Conservation (phyloP, 2,797 vertebrate species). For the Mallotus villosus region DNA sequence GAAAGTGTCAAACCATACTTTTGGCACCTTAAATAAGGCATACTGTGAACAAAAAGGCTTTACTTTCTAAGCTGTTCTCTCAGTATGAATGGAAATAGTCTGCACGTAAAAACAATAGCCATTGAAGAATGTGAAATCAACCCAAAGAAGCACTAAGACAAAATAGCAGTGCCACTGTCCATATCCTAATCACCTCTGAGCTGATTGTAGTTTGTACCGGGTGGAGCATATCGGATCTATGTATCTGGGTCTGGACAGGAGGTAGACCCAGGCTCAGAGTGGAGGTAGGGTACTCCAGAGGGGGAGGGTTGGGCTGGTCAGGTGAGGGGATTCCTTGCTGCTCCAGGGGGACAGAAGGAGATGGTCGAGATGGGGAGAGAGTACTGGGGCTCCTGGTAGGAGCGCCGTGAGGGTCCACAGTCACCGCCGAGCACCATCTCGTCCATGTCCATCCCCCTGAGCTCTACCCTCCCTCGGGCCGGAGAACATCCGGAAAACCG, state of each 20-base stretch:
- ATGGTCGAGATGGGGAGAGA: slow-evolving; percentile 57
- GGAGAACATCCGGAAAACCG: slow-evolving; percentile 57
- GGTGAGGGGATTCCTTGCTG: slow-evolving; percentile 12
- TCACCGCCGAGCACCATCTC: slow-evolving; percentile 41
- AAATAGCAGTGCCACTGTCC: background rate
- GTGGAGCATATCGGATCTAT: background rate
- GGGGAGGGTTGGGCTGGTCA: slow-evolving; percentile 16
- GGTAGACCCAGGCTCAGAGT: background rate
- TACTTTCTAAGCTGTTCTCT: too few species aligned
- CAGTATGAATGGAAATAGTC: too few species aligned
- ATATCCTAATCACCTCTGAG: too few species aligned
- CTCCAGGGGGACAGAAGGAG: slow-evolving; percentile 41
- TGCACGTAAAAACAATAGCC: too few species aligned
- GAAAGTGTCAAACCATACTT: background rate
- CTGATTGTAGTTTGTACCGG: background rate
- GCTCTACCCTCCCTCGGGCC: slow-evolving; percentile 39
- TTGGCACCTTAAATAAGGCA: too few species aligned
- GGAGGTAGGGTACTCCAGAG: background rate
- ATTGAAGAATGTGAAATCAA: too few species aligned
- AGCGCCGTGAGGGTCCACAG: background rate
- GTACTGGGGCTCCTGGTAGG: slow-evolving; percentile 43
- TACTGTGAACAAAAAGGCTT: too few species aligned
- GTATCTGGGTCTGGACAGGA: background rate
- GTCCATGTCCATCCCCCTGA: slow-evolving; percentile 39
- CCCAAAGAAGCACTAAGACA: background rate